Base-by-base conservation (phyloP, 1,140 invertebrate genomes). In the Drosophila neocordata region DNA sequence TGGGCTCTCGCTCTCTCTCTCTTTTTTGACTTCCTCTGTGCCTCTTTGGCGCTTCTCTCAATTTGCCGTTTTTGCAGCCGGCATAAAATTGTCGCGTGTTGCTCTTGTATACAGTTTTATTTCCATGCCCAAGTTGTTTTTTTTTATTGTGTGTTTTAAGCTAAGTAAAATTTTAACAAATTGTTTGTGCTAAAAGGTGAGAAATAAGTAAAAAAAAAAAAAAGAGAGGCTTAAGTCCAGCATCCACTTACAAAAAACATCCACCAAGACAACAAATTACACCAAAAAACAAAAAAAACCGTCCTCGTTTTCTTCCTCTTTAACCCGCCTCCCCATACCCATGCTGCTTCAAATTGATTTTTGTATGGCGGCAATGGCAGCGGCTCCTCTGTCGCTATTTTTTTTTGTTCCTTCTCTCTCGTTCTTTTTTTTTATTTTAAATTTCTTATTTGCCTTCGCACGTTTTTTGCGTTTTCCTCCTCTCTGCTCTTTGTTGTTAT, bases 71-170 rank as follows among this genome's bases (percentile, higher is more conserved):
- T 60, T 31, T 66, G 13, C 60, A 79, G 73, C 82, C 82, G 82
- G 82, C 82, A 78, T 75, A 71, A 85, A 88, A 78, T 83, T 83
- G 78, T 85, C 81, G 81, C 82, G 82, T 87, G 82, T 88, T 85
- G 81, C 65, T 61, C 27, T 61, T 71, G 69, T 72, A 70, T 72
- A 48, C 15, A 48, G 70, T 56, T 62, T 65, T 15, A 37, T 58
- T 73, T 56, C 41, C 51, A 37, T 55, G 56, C 57, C 52, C 38
- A 44, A 22, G 57, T 35, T 51, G 51, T 44, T 37, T 34, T 38
- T 31, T 41, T 27, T 53, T 24, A 48, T n/a, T 55, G 18, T 63
- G 27, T 56, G 57, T 68, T 35, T 62, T 44, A 4, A 48, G n/a
- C 8, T 48, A 48, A 48, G 41, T 20, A 48, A 48, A 48, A 48